These are phyloP conservation scores for Seriola dumerili DNA, from an alignment of 2,113 vertebrate species.

Conservation along the genomic window DNA sequence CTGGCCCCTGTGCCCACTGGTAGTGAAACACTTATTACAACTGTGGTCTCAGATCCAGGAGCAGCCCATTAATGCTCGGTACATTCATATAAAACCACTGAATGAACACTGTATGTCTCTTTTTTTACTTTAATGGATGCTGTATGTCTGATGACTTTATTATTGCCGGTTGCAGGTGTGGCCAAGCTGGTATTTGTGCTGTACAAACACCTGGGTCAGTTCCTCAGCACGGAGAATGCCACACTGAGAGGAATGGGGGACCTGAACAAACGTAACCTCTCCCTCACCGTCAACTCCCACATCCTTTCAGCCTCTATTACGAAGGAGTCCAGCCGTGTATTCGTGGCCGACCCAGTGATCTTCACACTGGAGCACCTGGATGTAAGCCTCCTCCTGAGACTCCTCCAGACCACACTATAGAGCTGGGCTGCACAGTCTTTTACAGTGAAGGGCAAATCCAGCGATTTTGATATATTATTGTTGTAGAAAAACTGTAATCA, in stretches of 20 bases:
- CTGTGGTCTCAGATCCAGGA: not conserved
- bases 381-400: conserved; percentile 86
- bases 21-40: not conserved
- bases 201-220: conserved; percentile 96
- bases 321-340: conserved; percentile 98
- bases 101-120: not conserved
- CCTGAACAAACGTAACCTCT: conserved; percentile 89
- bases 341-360: conserved; percentile 94
- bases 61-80: not conserved
- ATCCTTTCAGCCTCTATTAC: conserved; percentile 98
- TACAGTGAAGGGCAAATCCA: conserved; percentile 7
- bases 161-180: conserved; percentile 84
- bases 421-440: conserved; percentile 11
- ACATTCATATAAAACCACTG: not conserved
- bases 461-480: conserved; percentile 15
- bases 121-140: not conserved
- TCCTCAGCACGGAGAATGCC: conserved; percentile 96
- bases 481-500: not conserved
- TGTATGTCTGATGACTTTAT: conserved; percentile 33
- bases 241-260: conserved; percentile 92
- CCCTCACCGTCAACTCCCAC: conserved; percentile 96
- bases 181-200: conserved; percentile 98
- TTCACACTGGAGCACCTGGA: conserved; percentile 98
- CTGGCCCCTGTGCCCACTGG: not conserved
- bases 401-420: conserved; percentile 18